Conservation (phyloP, 2,113 vertebrate genomes). For the Ardeotis arabs region DNA sequence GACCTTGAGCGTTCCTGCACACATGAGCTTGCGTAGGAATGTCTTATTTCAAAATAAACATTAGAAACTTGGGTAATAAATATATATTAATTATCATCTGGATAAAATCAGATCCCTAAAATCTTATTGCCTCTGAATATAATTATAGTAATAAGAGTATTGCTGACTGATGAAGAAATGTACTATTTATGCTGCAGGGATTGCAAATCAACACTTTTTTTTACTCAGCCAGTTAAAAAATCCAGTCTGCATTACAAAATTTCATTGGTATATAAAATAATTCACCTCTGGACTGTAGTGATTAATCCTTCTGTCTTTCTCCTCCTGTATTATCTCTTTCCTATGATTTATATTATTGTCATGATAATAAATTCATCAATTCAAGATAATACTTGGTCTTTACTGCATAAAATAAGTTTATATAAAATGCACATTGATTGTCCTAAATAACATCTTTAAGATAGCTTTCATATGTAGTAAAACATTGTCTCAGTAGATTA, state of each 20-base stretch:
- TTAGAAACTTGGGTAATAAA: conserved; percentile 40
- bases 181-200: conserved; percentile 61
- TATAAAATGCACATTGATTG: background rate
- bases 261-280: background rate
- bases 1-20: background rate
- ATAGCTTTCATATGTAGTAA: background rate
- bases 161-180: conserved; percentile 63
- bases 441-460: conserved; percentile 25
- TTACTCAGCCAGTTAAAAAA: conserved; percentile 29
- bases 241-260: background rate
- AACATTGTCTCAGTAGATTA: conserved; percentile 16
- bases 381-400: conserved; percentile 18
- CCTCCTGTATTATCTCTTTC: background rate
- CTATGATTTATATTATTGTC: background rate
- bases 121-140: conserved; percentile 32
- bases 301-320: conserved; percentile 6
- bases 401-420: background rate
- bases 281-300: background rate
- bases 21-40: conserved; percentile 27
- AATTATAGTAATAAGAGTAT: conserved; percentile 68
- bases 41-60: conserved; percentile 50
- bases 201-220: conserved; percentile 40
- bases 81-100: conserved; percentile 39
- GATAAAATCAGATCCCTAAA: conserved; percentile 54
- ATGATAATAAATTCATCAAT: conserved; percentile 16